These are phyloP conservation scores for Acanthosepion esculentum DNA, from an alignment of 2,888 invertebrate genomes.

Conservation along the genomic window DNA sequence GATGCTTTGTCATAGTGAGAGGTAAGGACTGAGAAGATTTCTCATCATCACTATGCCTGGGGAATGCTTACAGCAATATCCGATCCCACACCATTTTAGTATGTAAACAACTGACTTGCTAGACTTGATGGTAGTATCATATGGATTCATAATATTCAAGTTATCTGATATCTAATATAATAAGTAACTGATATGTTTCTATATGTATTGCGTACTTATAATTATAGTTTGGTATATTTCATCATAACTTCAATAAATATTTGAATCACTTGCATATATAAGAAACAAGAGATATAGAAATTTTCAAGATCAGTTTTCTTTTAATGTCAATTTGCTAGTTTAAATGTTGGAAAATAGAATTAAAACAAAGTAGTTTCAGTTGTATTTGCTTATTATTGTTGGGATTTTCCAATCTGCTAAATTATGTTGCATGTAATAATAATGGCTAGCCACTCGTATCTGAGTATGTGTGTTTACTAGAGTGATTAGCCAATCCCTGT, in stretches of 20 bases:
- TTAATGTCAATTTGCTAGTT: background rate
- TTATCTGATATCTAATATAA: background rate
- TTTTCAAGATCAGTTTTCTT: background rate
- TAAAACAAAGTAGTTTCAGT: background rate
- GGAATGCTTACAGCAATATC: background rate
- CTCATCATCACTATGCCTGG: background rate
- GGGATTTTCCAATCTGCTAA: too few species aligned
- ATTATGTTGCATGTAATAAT: too few species aligned
- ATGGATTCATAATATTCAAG: background rate
- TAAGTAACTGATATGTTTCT: background rate
- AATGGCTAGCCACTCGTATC: too few species aligned
- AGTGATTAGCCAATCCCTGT: too few species aligned
- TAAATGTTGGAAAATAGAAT: background rate
- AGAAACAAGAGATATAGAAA: background rate
- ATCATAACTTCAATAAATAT: background rate
- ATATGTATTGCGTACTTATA: background rate
- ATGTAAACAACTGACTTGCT: background rate
- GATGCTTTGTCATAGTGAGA: background rate
- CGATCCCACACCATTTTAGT: background rate
- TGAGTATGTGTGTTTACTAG: too few species aligned
- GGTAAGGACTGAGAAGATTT: background rate
- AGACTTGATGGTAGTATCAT: background rate
- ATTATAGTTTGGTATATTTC: background rate
- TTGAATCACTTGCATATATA: background rate
- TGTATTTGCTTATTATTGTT: background rate